A percentile compares a stretch with the other conserved stretches of the same genome.
These are phyloP conservation scores for Protonibea diacanthus DNA, from an alignment of 2,797 vertebrate species.

Conservation along the genomic window DNA sequence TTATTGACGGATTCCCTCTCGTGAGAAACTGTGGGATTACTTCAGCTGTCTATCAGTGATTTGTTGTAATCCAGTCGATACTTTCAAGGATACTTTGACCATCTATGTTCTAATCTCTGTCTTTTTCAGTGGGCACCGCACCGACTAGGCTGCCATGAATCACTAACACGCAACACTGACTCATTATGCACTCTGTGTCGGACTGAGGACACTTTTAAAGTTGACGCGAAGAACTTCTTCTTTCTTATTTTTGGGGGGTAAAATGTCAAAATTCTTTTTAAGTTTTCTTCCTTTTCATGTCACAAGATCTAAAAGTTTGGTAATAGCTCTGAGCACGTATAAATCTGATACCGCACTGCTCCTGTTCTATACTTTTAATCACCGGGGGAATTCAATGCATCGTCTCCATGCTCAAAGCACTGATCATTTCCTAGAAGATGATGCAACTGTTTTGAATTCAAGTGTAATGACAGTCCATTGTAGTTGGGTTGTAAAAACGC, in stretches of 20 bases:
- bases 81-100: constrained; percentile 70
- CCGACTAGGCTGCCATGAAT: constrained; percentile 44
- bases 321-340: constrained; percentile 63
- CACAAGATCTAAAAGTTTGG: constrained; percentile 71
- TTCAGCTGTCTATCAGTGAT: constrained; percentile 42
- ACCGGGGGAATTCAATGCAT: constrained; percentile 62
- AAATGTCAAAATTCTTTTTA: constrained; percentile 51
- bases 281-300: constrained; percentile 69
- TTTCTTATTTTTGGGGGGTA: constrained; percentile 15
- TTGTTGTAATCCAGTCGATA: constrained; percentile 65
- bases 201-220: constrained; percentile 59
- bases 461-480: constrained; percentile 79
- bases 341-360: constrained; percentile 53
- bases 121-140: constrained; percentile 45
- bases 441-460: constrained; percentile 78
- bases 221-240: constrained; percentile 33
- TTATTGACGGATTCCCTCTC: constrained; percentile 49
- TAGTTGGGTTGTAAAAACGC: constrained; percentile 62
- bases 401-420: constrained; percentile 54
- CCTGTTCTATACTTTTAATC: constrained; percentile 69
- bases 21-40: constrained; percentile 61
- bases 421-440: constrained; percentile 74
- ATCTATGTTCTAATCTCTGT: constrained; percentile 54
- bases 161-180: constrained; percentile 45
- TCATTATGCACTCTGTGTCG: constrained; percentile 56